phyloP scores from a whole-genome alignment of 2,797 vertebrate species.

The Esox lucius region DNA sequence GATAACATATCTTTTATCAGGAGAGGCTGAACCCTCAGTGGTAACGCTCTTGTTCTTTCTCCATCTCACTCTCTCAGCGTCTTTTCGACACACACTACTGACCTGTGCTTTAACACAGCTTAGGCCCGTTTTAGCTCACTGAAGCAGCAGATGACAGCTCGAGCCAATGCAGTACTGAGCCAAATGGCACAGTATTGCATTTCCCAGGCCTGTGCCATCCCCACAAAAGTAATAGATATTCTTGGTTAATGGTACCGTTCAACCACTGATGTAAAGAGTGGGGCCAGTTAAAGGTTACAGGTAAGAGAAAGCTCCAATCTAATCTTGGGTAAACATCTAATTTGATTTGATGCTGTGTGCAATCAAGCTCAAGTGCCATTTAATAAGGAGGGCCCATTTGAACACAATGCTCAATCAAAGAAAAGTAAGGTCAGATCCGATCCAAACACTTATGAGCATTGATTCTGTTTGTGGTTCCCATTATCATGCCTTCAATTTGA shows the following conservation, averaged over 20 bases:
- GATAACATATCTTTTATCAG: not conserved
- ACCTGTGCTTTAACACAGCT: not conserved
- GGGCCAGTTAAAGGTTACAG: not conserved
- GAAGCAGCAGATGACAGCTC: not conserved
- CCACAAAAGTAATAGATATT: not conserved
- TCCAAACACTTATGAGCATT: not conserved
- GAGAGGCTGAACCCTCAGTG: not conserved
- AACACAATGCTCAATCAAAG: conserved; percentile 1
- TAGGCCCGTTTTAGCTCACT: not conserved
- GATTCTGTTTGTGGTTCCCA: not conserved
- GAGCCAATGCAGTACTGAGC: not conserved
- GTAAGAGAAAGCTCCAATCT: not conserved
- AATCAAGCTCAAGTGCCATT: not conserved
- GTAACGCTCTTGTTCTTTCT: not conserved
- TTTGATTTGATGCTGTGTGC: not conserved
- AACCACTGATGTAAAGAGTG: not conserved
- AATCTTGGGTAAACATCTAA: not conserved
- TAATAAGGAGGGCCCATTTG: not conserved
- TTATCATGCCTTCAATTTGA: not conserved
- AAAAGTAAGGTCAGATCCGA: not conserved
- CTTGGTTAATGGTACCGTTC: not conserved
- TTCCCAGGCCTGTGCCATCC: not conserved
- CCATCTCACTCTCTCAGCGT: not conserved
- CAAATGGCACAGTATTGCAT: not conserved
- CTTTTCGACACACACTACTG: not conserved